Evolutionary conservation across 2,888 invertebrate species (phyloP), one percentile per base, ranked within the genome.

Genomic region (Fragum whitleyi): DNA sequence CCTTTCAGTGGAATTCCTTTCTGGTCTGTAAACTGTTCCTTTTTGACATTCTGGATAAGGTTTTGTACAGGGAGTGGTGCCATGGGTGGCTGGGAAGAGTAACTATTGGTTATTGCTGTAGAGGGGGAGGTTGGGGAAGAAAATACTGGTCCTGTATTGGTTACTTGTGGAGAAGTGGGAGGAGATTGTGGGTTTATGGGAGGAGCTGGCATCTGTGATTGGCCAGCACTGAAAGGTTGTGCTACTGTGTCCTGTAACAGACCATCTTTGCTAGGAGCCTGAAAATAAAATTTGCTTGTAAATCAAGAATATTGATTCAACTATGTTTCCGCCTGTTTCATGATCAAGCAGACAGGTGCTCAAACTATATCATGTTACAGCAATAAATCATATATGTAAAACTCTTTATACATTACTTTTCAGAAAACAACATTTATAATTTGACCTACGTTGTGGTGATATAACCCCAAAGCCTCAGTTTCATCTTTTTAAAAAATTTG

Each of bases 221-320:
- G 83, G 69, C 73, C 74, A 14, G 90, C 87, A 51, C 89, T 88
- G 74, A 89, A 90, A 23, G 88, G 89, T 87, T 90, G 90, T 14
- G 90, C 89, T 62, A 86, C 85, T 21, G 88, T 85, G 62, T 89
- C 89, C 51, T 89, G 87, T 21, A 85, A 70, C 1, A 68, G 0
- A 32, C 89, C 88, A 68, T 89, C 90, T 57, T 88, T 85, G n/a
- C 71, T 70, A 21, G 83, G 76, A 9, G 77, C 72, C 88, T 88
- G 86, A 14, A 80, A 79, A n/a, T 3, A 36, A 36, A 36, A 36
- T 36, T n/a, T n/a, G n/a, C n/a, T n/a, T n/a, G n/a, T 51, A 70
- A 59, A 29, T 11, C 67, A 36, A 68, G 21, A 68, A 21, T 47
- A n/a, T n/a, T n/a, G 23, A 61, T 11, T 42, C 9, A 62, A 51